A percentile compares a stretch with the other conserved stretches of the same genome.
Conservation (phyloP, 2,888 invertebrate species). For the Agonopterix heracliana region DNA sequence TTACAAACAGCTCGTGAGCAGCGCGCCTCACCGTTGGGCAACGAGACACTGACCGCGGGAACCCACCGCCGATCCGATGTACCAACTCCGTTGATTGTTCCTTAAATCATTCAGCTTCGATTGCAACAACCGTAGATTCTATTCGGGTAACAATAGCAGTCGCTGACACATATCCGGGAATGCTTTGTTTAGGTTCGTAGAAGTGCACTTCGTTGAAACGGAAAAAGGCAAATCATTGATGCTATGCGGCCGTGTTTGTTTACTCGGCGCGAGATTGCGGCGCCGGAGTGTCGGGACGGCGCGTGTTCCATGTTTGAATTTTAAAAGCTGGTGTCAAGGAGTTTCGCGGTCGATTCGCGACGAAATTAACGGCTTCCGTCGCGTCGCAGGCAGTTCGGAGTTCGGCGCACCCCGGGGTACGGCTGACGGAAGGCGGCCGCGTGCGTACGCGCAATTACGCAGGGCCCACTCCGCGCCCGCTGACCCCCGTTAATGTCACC, state of each 20-base stretch:
- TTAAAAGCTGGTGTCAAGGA: conserved; percentile 6
- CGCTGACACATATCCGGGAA: conserved; percentile 9
- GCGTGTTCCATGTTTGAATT: conserved; percentile 9
- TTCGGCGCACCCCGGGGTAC: conserved; percentile 15
- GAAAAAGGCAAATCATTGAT: conserved; percentile 44
- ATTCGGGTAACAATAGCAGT: neutral
- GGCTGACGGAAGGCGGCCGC: conserved; percentile 16
- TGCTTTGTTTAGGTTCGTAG: conserved; percentile 39
- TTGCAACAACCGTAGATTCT: conserved; percentile 12
- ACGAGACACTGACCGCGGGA: conserved; percentile 41
- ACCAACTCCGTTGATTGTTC: conserved; percentile 2
- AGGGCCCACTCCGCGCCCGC: neutral
- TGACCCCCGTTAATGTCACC: conserved; percentile 36
- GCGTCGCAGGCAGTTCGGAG: neutral
- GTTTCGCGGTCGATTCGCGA: neutral
- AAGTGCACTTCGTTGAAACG: conserved; percentile 44
- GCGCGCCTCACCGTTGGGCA: conserved; percentile 35
- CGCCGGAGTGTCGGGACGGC: conserved; percentile 16
- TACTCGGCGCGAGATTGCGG: conserved; percentile 25
- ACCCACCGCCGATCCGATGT: conserved; percentile 30
- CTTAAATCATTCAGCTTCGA: conserved; percentile 9
- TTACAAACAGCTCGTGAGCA: conserved; percentile 43
- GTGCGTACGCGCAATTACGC: conserved; percentile 21
- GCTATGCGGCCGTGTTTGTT: conserved; percentile 36
- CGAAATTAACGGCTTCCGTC: conserved; percentile 10